Base-by-base conservation (phyloP, 2,113 vertebrate genomes). In the Poecilia latipinna region DNA sequence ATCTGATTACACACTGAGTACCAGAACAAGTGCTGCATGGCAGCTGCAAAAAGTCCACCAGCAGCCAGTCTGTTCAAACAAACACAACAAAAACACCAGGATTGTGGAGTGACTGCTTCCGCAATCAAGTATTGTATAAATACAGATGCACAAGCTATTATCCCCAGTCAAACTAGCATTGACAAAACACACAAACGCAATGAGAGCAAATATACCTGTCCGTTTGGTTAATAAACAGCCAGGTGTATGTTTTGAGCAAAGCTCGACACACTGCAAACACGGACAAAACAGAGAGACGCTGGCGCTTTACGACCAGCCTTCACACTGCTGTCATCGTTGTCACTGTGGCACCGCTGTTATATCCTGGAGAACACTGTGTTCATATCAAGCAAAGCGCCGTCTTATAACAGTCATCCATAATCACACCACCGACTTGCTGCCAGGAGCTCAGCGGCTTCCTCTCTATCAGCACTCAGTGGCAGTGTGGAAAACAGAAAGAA, bases 1-100 rank as follows among this genome's bases (percentile, higher is more conserved):
- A 89, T 88, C 85, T 87, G 88, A 86, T 80, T 82, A 93, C 91
- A 93, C 89, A 91, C 62, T 15, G 5, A 78, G 70, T 44, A 51
- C 0, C 7, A 62, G 63, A 79, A 17, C 75, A 33, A 82, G 63
- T 5, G 28, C 78, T 77, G 73, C 70, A 61, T 60, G 74, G 77
- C 86, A 90, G 87, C 82, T 86, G 85, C 75, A 84, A 82, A 81
- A 84, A 87, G 84, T 83, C 83, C 33, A 70, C 71, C 72, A 77
- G 54, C 67, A 81, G 60, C 70, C 70, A 66, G 78, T 72, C 73
- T 80, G 76, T 68, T 68, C 78, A 86, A 88, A 90, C 77, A 89
- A 68, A 44, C 73, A 78, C 79, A 89, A 85, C 89, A 68, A 89
- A 65, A 39, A 71, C 72, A 61, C 68, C 72, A 78, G 65, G 72